A percentile compares a stretch with the other conserved stretches of the same genome.
Evolutionary conservation across 2,797 vertebrate species (phyloP).

Genomic region (Erethizon dorsatum): DNA sequence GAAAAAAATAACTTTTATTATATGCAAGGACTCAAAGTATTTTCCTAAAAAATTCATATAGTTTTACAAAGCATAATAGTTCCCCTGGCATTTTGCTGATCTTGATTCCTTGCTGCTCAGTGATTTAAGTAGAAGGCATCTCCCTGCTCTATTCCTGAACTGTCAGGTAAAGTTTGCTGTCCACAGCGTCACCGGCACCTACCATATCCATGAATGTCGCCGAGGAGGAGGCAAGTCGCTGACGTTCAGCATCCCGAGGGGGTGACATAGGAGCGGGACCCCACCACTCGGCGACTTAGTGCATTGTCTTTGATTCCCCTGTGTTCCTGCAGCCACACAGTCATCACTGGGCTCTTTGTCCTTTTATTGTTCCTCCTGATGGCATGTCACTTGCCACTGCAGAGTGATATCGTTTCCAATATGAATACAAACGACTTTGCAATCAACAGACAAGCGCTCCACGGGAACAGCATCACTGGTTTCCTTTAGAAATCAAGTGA

Average conservation of each 20-base stretch:
- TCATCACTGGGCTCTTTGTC: slow-evolving; percentile 79
- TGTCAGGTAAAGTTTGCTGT: slow-evolving; percentile 37
- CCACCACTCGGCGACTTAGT: not conserved
- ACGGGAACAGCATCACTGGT: slow-evolving; percentile 77
- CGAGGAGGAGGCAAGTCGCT: slow-evolving; percentile 86
- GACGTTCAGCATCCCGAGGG: slow-evolving; percentile 87
- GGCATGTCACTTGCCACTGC: slow-evolving; percentile 82
- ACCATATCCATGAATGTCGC: slow-evolving; percentile 91
- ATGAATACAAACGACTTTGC: slow-evolving; percentile 82
- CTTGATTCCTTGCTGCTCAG: slow-evolving; percentile 37
- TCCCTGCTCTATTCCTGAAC: slow-evolving; percentile 44
- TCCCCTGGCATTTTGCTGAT: not conserved
- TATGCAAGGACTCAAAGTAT: not conserved
- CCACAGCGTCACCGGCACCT: slow-evolving; percentile 71
- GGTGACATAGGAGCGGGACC: not conserved
- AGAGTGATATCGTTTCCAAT: slow-evolving; percentile 75
- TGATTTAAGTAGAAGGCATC: not conserved
- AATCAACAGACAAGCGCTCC: slow-evolving; percentile 82
- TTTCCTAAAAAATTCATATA: not conserved
- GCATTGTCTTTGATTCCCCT: slow-evolving; percentile 66
- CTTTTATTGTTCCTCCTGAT: slow-evolving; percentile 81
- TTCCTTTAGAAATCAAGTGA: slow-evolving; percentile 85
- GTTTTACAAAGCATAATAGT: slow-evolving; percentile 7
- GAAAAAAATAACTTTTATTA: slow-evolving; percentile 7
- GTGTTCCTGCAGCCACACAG: slow-evolving; percentile 68